These are phyloP conservation scores for Cepaea hortensis DNA, from an alignment of 2,888 invertebrate genomes.

Conservation along the genomic window DNA sequence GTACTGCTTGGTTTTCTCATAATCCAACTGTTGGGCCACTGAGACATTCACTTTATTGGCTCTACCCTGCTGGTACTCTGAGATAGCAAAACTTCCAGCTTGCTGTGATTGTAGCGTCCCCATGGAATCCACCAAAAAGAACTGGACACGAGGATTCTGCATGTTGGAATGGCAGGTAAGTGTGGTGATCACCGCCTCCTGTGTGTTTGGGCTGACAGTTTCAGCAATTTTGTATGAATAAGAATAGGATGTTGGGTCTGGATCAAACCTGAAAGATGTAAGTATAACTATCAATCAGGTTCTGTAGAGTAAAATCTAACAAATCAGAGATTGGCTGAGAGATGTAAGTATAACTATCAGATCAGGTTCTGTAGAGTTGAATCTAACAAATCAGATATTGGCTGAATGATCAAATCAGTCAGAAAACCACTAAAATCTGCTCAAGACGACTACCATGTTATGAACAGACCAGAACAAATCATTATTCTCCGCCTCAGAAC, in stretches of 20 bases:
- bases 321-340: no score
- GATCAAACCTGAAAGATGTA: constrained; percentile 27
- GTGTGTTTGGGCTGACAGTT: constrained; percentile 86
- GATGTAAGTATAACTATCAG: background rate
- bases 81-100: constrained; percentile 48
- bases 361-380: no score
- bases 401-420: no score
- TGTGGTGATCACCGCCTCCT: constrained; percentile 57
- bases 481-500: no score
- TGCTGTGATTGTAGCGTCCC: constrained; percentile 48
- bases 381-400: no score
- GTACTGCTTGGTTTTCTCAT: constrained; percentile 62
- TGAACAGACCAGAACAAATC: no score
- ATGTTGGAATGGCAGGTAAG: constrained; percentile 65
- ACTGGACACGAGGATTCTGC: constrained; percentile 49
- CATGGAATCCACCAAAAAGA: constrained; percentile 45
- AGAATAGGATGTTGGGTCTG: constrained; percentile 10
- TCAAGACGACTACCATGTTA: no score
- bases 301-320: no score
- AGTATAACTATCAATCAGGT: background rate
- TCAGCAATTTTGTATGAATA: constrained; percentile 89
- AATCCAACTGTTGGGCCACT: constrained; percentile 64
- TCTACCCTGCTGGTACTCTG: constrained; percentile 43
- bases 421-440: no score
- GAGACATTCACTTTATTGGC: constrained; percentile 59